Percentiles rank a stretch among this genome's conserved stretches.
Conservation (phyloP, 2,113 vertebrate genomes). For the Lycocorax pyrrhopterus region DNA sequence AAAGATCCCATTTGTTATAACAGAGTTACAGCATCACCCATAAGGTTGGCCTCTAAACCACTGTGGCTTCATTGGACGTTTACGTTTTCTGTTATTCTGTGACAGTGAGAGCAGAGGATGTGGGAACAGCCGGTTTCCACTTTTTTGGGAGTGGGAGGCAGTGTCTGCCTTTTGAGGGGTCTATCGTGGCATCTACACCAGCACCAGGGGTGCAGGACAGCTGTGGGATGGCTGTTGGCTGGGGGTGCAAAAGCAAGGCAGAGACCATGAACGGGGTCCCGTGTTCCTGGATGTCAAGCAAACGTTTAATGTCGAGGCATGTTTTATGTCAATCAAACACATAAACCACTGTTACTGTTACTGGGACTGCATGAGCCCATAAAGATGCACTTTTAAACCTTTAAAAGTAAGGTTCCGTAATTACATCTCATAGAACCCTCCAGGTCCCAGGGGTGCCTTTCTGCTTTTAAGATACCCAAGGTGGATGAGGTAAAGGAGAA, state of each 20-base stretch:
- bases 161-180: not conserved
- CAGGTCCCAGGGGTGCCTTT: conserved; percentile 66
- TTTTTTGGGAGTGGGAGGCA: not conserved
- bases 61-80: fast-evolving
- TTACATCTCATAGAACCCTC: conserved; percentile 73
- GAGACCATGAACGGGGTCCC: not conserved
- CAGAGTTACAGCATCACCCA: not conserved
- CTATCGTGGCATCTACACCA: not conserved
- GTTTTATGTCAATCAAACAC: conserved; percentile 80
- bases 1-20: not conserved
- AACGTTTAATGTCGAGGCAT: conserved; percentile 64
- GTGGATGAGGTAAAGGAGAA: conserved; percentile 73
- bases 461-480: conserved; percentile 75
- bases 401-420: conserved; percentile 75
- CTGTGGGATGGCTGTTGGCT: fast-evolving
- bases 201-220: not conserved
- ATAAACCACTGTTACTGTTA: conserved; percentile 70
- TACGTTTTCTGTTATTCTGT: not conserved
- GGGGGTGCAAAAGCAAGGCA: not conserved
- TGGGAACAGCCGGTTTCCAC: fast-evolving
- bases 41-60: not conserved
- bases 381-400: conserved; percentile 80
- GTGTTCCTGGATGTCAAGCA: conserved; percentile 1
- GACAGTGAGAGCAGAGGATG: not conserved
- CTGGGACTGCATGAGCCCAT: conserved; percentile 64